phyloP scores from a whole-genome alignment of 2,797 vertebrate genomes.

The Hypotaenidia okinawae region DNA sequence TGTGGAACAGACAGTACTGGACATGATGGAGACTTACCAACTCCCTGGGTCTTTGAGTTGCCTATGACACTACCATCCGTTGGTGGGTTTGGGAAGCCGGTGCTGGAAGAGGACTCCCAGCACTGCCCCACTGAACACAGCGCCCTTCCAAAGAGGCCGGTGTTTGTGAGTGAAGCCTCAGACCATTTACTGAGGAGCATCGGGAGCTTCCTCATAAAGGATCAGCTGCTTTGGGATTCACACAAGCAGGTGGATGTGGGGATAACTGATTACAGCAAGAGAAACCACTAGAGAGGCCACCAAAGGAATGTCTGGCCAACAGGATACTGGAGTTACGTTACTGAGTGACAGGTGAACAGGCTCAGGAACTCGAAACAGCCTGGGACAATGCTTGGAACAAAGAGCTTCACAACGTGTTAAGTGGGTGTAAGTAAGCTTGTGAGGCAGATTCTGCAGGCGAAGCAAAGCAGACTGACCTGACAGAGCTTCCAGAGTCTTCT shows the following conservation, averaged over 20 bases:
- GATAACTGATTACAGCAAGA: background rate
- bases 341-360: background rate
- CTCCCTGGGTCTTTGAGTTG: background rate
- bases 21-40: rapidly evolving
- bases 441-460: background rate
- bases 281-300: background rate
- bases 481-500: background rate
- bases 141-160: rapidly evolving
- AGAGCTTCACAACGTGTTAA: background rate
- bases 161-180: background rate
- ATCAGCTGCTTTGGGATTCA: background rate
- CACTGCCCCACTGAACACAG: background rate
- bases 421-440: background rate
- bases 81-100: rapidly evolving
- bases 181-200: background rate
- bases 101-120: background rate
- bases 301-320: background rate
- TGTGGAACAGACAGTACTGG: background rate
- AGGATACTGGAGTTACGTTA: background rate
- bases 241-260: background rate
- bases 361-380: background rate
- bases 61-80: rapidly evolving
- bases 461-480: background rate
- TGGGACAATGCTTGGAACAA: background rate
- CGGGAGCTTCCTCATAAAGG: background rate